Evolutionary conservation across 2,888 invertebrate genomes (phyloP), one percentile per base, ranked within the genome.

Genomic region (Campoplex nolae): DNA sequence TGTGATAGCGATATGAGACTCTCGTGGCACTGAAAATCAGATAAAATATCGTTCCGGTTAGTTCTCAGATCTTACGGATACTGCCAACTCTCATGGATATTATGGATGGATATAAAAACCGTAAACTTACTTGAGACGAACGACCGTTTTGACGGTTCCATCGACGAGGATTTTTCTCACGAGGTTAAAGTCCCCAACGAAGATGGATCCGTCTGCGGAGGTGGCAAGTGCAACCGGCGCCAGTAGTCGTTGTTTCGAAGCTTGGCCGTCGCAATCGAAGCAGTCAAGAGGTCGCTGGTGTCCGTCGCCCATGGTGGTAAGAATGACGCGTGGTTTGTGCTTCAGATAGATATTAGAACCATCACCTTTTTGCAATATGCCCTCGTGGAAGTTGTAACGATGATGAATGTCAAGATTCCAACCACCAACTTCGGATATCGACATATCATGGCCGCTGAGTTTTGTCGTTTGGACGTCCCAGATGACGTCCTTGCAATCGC

Each of bases 341-440:
- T 98, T 98, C 91, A 99, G 95, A 94, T 99, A 99, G 85, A 99
- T 98, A 92, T 98, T 99, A 0, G 98, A 98, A 16, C 99, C 99
- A 92, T 99, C 99, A 45, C 99, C 99, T 94, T 99, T 99, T 95
- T 99, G 99, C 0, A 99, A 95, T 87, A 99, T 99, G 48, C 99
- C 99, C 95, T 99, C 99, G 93, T 99, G 98, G 96, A 98, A 98
- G 94, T 99, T 99, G 94, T 99, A 99, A 90, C 99, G 96, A 93
- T 99, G 99, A 95, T 99, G 99, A 88, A 99, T 98, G 94, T 99
- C 98, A 90, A 99, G 95, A 94, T 99, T 99, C 99, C 99, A 99
- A 18, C 98, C 99, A 0, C 99, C 99, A 58, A 99, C 98, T 95
- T 99, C 99, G 0, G 99, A 99, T 74, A 99, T 99, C 86, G 98